A percentile compares a stretch with the other conserved stretches of the same genome.
Evolutionary conservation across 2,888 invertebrate genomes (phyloP).

Genomic region (Drosophila diplacantha): DNA sequence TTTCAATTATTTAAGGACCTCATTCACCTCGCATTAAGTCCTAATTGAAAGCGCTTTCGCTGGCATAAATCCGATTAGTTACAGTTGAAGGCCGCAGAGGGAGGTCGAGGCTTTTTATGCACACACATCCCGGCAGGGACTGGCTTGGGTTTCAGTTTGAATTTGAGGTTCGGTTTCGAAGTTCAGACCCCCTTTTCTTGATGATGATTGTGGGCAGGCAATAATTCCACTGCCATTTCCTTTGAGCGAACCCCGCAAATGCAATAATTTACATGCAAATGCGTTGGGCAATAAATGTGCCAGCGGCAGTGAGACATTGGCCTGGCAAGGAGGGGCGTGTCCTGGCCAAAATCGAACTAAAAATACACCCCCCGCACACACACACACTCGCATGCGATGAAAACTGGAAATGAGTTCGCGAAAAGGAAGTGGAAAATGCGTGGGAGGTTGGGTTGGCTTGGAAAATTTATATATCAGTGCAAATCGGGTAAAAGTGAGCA

Average conservation of each 20-base stretch:
- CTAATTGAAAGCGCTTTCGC: conserved; percentile 14
- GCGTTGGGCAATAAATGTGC: conserved; percentile 63
- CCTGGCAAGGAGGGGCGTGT: conserved; percentile 11
- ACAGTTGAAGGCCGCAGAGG: background rate
- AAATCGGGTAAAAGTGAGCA: conserved; percentile 7
- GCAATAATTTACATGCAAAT: conserved; percentile 67
- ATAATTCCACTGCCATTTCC: conserved; percentile 42
- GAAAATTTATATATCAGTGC: conserved; percentile 3
- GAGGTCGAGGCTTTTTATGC: background rate
- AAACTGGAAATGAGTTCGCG: conserved; percentile 45
- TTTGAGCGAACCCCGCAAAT: conserved; percentile 36
- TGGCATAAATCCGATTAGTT: conserved; percentile 5
- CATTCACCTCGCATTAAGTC: background rate
- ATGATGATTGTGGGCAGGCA: conserved; percentile 46
- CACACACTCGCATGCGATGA: conserved; percentile 19
- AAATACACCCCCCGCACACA: conserved; percentile 25
- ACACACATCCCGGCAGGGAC: background rate
- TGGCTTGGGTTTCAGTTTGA: background rate
- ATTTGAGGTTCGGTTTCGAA: background rate
- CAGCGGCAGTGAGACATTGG: conserved; percentile 43
- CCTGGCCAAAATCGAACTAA: conserved; percentile 48
- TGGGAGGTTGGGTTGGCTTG: background rate
- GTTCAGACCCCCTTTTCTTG: conserved; percentile 6
- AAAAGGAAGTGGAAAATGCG: conserved; percentile 22
- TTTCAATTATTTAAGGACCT: background rate